phyloP scores from a whole-genome alignment of 2,888 invertebrate species.

The Rhopalosiphum nymphaeae region DNA sequence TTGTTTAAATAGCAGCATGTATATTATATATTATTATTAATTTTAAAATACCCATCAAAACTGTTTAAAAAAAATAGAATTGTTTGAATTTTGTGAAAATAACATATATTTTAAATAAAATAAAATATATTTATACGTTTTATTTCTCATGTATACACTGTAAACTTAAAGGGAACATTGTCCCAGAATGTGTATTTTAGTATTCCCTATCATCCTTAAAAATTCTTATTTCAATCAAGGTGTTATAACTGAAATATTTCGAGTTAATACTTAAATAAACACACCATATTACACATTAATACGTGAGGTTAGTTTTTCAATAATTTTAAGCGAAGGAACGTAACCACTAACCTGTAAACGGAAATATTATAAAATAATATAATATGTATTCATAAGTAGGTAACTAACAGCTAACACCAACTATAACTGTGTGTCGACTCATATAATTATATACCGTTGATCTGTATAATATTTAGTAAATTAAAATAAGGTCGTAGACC shows the following conservation, averaged over 20 bases:
- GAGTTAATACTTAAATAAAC: background rate
- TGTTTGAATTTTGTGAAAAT: background rate
- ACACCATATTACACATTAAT: background rate
- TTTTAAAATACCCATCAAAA: background rate
- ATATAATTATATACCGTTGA: conserved; percentile 15
- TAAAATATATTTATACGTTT: background rate
- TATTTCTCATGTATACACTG: background rate
- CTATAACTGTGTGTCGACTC: background rate
- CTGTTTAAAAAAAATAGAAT: background rate
- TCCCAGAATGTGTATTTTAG: background rate
- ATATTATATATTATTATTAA: background rate
- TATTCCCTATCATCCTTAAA: background rate
- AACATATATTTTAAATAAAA: background rate
- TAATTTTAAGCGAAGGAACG: background rate
- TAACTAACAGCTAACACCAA: background rate
- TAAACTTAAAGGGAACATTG: background rate
- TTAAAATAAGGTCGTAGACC: conserved; percentile 17
- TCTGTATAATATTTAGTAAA: conserved; percentile 6
- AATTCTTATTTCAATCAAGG: background rate
- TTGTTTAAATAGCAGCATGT: background rate
- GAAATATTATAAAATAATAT: background rate
- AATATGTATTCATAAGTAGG: background rate
- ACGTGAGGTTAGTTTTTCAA: background rate
- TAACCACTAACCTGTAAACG: background rate
- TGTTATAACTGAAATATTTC: background rate